These are phyloP conservation scores for Portevinia maculata DNA, from an alignment of 2,888 invertebrate species.

Conservation along the genomic window DNA sequence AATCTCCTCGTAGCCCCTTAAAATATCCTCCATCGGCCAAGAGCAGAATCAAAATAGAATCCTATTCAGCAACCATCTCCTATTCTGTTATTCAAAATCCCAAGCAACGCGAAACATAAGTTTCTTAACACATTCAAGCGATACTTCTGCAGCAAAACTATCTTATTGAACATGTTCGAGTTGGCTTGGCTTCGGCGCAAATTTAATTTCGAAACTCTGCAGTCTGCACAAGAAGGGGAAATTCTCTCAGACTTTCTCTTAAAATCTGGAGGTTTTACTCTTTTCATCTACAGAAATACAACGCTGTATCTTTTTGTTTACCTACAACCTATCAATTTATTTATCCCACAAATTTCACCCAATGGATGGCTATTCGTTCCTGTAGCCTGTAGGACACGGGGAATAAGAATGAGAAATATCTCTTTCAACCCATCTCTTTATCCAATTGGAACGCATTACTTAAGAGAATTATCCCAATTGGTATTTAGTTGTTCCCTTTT, in stretches of 20 bases:
- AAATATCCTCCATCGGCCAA: slow-evolving; percentile 49
- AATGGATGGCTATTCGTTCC: too few species aligned
- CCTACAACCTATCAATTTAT: slow-evolving; percentile 1
- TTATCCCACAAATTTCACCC: slow-evolving; percentile 16
- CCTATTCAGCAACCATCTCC: slow-evolving; percentile 10
- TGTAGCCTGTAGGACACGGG: slow-evolving; percentile 14
- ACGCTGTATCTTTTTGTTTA: slow-evolving; percentile 40
- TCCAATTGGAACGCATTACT: slow-evolving; percentile 10
- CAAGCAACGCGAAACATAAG: slow-evolving; percentile 27
- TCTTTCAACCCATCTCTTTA: slow-evolving; percentile 12
- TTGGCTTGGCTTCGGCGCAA: slow-evolving; percentile 60
- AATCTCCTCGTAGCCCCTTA: neutral
- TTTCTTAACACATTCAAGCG: slow-evolving; percentile 4
- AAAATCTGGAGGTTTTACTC: slow-evolving; percentile 22
- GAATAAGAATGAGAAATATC: too few species aligned
- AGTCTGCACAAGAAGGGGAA: slow-evolving; percentile 63
- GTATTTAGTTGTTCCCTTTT: slow-evolving; percentile 55
- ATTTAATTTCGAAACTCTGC: slow-evolving; percentile 58
- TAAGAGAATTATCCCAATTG: slow-evolving; percentile 52
- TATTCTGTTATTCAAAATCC: neutral
- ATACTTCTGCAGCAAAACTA: slow-evolving; percentile 4
- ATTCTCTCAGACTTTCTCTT: slow-evolving; percentile 49
- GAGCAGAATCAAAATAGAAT: slow-evolving; percentile 25
- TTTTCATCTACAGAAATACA: slow-evolving; percentile 2
- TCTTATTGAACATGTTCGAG: slow-evolving; percentile 51